A percentile compares a stretch with the other conserved stretches of the same genome.
Evolutionary conservation across 2,797 vertebrate species (phyloP).

Genomic region (Lutjanus campechanus): DNA sequence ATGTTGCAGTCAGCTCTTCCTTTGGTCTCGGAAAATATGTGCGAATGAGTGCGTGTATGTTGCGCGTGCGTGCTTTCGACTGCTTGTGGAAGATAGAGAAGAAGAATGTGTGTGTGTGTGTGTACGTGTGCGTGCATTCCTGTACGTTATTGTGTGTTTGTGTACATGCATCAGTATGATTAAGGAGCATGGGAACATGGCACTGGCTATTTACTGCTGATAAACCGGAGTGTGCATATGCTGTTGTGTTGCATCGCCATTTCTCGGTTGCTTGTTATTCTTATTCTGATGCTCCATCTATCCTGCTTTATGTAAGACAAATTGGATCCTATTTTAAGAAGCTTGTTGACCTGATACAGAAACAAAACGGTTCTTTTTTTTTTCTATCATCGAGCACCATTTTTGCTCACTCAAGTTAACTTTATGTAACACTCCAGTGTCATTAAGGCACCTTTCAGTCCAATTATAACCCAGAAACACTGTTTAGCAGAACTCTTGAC

Average conservation of each 20-base stretch:
- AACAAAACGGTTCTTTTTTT: constrained; percentile 7
- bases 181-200: constrained; percentile 78
- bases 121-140: background rate
- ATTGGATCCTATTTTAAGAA: constrained; percentile 72
- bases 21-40: constrained; percentile 78
- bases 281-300: constrained; percentile 66
- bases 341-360: constrained; percentile 65
- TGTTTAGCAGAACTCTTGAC: constrained; percentile 69
- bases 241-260: constrained; percentile 61
- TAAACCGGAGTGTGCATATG: constrained; percentile 71
- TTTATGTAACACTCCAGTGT: constrained; percentile 29
- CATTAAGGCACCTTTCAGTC: constrained; percentile 47
- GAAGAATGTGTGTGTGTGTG: constrained; percentile 29
- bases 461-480: constrained; percentile 54
- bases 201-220: constrained; percentile 77
- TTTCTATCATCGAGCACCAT: constrained; percentile 1
- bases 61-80: constrained; percentile 30
- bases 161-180: constrained; percentile 76
- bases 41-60: constrained; percentile 65
- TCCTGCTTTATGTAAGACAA: constrained; percentile 75
- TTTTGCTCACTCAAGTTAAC: constrained; percentile 51
- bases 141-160: constrained; percentile 50
- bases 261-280: constrained; percentile 69
- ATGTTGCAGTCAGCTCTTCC: constrained; percentile 88
- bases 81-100: constrained; percentile 64